Evolutionary conservation across 64 coral and sea anemone genomes (phyloP).

Genomic region (Platygyra sinensis): DNA sequence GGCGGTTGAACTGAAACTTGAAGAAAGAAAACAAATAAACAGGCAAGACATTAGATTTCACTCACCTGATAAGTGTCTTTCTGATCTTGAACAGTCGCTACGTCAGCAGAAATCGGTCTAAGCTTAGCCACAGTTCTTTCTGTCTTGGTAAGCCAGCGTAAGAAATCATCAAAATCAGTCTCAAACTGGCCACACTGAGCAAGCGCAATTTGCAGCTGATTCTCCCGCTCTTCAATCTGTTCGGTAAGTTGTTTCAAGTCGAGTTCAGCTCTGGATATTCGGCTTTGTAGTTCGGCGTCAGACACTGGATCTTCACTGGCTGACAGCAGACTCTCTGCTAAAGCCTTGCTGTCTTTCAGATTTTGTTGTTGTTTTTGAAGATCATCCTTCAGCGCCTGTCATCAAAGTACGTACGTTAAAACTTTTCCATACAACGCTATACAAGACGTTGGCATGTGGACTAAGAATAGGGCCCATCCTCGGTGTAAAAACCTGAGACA

Average conservation of each 20-base stretch:
- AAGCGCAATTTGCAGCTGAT: slow-evolving; percentile 63
- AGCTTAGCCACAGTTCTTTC: slow-evolving; percentile 71
- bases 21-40: too few species aligned
- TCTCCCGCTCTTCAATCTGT: slow-evolving; percentile 66
- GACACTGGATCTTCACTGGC: slow-evolving; percentile 69
- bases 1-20: too few species aligned
- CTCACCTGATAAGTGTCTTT: slow-evolving; percentile 65
- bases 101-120: slow-evolving; percentile 82
- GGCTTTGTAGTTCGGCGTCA: slow-evolving; percentile 72
- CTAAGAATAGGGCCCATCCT: too few species aligned
- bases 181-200: slow-evolving; percentile 81
- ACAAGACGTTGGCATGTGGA: too few species aligned
- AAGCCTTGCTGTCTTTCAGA: slow-evolving; percentile 44
- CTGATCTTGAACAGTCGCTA: slow-evolving; percentile 67
- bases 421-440: neutral
- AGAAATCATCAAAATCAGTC: slow-evolving; percentile 82
- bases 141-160: slow-evolving; percentile 92
- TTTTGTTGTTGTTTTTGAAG: slow-evolving; percentile 59
- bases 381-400: slow-evolving; percentile 68
- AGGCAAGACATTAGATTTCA: neutral
- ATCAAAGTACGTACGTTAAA: neutral
- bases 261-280: slow-evolving; percentile 66
- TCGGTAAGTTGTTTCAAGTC: slow-evolving; percentile 56
- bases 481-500: too few species aligned
- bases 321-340: slow-evolving; percentile 60